Evolutionary conservation across 2,797 vertebrate species (phyloP), one percentile per base, ranked within the genome.

Genomic region (Merluccius polli): DNA sequence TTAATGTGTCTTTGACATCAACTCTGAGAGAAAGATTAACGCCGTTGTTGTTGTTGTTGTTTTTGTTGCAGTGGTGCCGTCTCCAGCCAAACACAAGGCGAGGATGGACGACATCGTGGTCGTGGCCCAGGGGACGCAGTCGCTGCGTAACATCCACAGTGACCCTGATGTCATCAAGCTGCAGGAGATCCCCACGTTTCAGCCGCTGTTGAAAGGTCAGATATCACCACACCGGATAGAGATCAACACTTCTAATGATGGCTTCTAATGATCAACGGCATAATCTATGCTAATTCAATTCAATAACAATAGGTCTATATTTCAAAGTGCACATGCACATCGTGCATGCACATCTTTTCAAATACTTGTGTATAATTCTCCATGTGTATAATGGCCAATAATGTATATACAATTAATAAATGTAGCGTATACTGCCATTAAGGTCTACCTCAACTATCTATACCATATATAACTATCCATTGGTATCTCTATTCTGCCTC

Each of bases 51-150:
- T 59, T 68, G 27, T 30, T 30, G 30, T 32, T 69, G 67, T 69
- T 11, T 15, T 24, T 24, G 2, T 75, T 77, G 13, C 87, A 98
- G 97, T 94, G 69, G 92, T 95, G 52, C 95, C 97, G 0, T 96
- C 97, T 10, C 97, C 97, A 36, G 95, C 95, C 0, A 98, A 97
- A 83, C 97, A 99, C 7, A 94, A 96, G 85, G 98, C 98, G 3
- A 99, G 97, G 91, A 99, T 99, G 98, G 97, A 99, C 1, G 98
- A 99, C 77, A 99, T 99, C 0, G 97, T 99, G 67, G 96, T 99
- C 0, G 98, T 99, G 76, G 93, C 98, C 16, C 95, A 91, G 71
- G 98, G 98, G 76, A 98, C 95, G 0, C 97, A 97, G 38, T 93
- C 97, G 0, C 91, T 95, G 41, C 85, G 97, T 31, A 98, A 97